Conservation (phyloP, 2,888 invertebrate genomes). For the Brachylomia viminalis region DNA sequence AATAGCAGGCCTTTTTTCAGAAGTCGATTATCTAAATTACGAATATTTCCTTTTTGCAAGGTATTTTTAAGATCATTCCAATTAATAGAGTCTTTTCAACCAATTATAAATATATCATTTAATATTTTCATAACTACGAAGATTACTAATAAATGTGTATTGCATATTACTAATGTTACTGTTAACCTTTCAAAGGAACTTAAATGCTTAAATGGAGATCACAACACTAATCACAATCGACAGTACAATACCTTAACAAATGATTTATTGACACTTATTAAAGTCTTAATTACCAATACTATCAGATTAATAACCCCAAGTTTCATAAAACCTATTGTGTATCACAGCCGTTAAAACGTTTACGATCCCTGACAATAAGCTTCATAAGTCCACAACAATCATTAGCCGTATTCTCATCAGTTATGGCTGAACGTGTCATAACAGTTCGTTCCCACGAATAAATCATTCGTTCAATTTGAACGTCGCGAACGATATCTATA, state of each 20-base stretch:
- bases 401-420: conserved; percentile 63
- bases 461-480: conserved; percentile 67
- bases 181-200: not conserved
- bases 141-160: not conserved
- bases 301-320: not conserved
- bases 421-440: conserved; percentile 55
- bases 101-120: not conserved
- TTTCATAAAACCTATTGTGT: not conserved
- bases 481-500: conserved; percentile 69
- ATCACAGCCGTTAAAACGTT: conserved; percentile 32
- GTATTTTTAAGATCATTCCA: not conserved
- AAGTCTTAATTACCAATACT: not conserved
- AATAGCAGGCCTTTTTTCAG: not conserved
- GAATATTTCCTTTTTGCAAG: not conserved
- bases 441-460: conserved; percentile 68
- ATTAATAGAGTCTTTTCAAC: not conserved
- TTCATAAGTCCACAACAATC: conserved; percentile 44
- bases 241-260: not conserved
- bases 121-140: not conserved
- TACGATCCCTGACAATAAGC: conserved; percentile 34
- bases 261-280: conserved; percentile 3
- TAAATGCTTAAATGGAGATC: not conserved
- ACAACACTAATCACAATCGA: not conserved
- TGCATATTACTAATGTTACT: not conserved
- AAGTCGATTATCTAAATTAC: not conserved